These are phyloP conservation scores for Tetragonula clypearis DNA, from an alignment of 1,140 invertebrate genomes.

Conservation along the genomic window DNA sequence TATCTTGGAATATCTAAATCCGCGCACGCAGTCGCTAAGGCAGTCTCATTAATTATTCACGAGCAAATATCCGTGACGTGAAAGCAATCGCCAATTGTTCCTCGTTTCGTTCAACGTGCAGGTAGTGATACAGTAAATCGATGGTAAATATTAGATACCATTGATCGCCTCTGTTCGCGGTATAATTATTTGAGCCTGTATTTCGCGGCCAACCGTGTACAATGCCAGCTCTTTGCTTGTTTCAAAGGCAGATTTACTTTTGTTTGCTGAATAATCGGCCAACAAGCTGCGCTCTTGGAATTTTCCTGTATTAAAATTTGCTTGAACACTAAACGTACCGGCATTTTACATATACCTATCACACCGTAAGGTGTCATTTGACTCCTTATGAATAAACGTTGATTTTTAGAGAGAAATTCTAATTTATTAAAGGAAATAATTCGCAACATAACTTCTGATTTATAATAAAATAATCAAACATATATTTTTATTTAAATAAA, in stretches of 20 bases:
- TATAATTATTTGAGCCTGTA: slow-evolving; percentile 53
- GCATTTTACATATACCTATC: no score
- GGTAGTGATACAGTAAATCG: slow-evolving; percentile 49
- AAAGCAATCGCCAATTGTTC: slow-evolving; percentile 67
- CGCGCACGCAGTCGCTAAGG: slow-evolving; percentile 45
- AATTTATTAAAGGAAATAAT: no score
- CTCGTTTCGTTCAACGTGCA: slow-evolving; percentile 54
- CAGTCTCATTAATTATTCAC: slow-evolving; percentile 70
- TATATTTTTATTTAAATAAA: no score
- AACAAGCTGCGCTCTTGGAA: neutral
- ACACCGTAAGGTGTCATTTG: no score
- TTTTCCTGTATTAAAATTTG: neutral
- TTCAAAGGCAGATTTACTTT: neutral
- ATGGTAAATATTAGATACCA: slow-evolving; percentile 58
- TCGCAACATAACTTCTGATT: no score
- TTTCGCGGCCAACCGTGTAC: slow-evolving; percentile 1
- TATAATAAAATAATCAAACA: no score
- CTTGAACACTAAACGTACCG: no score
- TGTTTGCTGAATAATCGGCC: neutral
- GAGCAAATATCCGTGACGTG: slow-evolving; percentile 65
- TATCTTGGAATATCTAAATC: slow-evolving; percentile 65
- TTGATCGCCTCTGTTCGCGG: slow-evolving; percentile 45
- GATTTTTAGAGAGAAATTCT: no score
- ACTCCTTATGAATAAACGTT: no score
- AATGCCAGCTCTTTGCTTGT: neutral